Base-by-base conservation (phyloP, 2,797 vertebrate species). In the Danio kyathit region DNA sequence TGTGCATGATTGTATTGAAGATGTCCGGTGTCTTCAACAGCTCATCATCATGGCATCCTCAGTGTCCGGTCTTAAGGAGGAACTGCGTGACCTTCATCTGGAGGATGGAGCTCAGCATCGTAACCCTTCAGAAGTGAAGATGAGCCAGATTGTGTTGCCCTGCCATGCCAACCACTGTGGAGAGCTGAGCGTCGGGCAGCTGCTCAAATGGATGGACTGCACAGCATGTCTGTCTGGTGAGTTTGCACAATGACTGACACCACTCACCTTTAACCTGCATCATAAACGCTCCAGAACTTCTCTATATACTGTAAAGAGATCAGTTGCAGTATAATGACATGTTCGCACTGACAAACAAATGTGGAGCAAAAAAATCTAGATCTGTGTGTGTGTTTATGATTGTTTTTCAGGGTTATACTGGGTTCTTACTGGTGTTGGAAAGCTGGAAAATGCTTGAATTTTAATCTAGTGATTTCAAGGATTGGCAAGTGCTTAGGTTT, bases 181-280 rank as follows among this genome's bases (percentile, higher is more conserved):
- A 0, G 96, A 99, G 87, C 95, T 99, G 85, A 95, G 96, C 16
- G 85, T 92, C 0, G 97, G 97, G 2, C 96, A 99, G 90, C 93
- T 99, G 88, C 96, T 99, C 74, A 98, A 99, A 49, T 99, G 97
- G 97, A 97, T 99, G 0, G 97, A 99, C 90, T 96, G 95, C 0
- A 94, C 95, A 0, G 97, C 97, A 86, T 99, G 97, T 85, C 95
- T 98, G 21, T 96, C 97, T 0, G 97, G 97, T 99, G 57, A 93
- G 92, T 2, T 9, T 57, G 7, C 8, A 29, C 61, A 66, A 76
- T 56, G 13, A 66, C 43, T n/a, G 41, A 67, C 1, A 49, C n/a
- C 12, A 64, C 38, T 46, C 38, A 79, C 44, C 13, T 71, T 71
- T 79, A 59, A 70, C 54, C 56, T 60, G n/a, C 54, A 49, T 21